Conservation (phyloP, 2,888 invertebrate species). For the Oxyteleia sp. region DNA sequence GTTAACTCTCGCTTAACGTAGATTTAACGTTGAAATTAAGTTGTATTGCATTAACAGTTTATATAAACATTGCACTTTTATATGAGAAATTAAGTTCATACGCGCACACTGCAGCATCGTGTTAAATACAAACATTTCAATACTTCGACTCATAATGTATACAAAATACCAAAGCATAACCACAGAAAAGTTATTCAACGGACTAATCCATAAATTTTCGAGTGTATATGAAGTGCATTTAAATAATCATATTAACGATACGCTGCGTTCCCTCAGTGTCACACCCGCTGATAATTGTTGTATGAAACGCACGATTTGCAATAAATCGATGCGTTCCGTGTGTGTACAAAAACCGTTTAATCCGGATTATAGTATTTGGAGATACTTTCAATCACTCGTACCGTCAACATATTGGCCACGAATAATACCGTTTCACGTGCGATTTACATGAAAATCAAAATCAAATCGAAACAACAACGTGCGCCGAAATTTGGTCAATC, state of each 20-base stretch:
- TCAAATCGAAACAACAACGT: constrained; percentile 24
- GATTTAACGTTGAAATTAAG: too few relatives aligned
- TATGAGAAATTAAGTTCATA: too few relatives aligned
- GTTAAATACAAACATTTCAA: too few relatives aligned
- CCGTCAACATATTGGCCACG: constrained; percentile 33
- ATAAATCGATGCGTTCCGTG: constrained; percentile 31
- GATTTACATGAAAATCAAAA: constrained; percentile 56
- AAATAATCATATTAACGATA: constrained; percentile 32
- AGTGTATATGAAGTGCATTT: not conserved
- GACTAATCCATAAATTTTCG: not conserved
- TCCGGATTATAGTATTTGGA: constrained; percentile 41
- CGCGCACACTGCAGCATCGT: too few relatives aligned
- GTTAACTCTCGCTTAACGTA: too few relatives aligned
- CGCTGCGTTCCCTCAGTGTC: not conserved
- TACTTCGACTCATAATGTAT: too few relatives aligned
- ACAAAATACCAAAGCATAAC: too few relatives aligned
- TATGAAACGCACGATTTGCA: constrained; percentile 21
- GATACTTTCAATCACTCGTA: constrained; percentile 32
- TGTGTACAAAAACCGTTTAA: constrained; percentile 37
- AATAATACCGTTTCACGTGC: constrained; percentile 25
- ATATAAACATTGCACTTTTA: too few relatives aligned
- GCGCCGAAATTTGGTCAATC: constrained; percentile 9
- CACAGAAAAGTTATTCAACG: too few relatives aligned
- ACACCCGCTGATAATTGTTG: constrained; percentile 26
- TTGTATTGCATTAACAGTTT: too few relatives aligned